Evolutionary conservation across 2,888 invertebrate genomes (phyloP), one percentile per base, ranked within the genome.

Genomic region (Cheilosia impressa): DNA sequence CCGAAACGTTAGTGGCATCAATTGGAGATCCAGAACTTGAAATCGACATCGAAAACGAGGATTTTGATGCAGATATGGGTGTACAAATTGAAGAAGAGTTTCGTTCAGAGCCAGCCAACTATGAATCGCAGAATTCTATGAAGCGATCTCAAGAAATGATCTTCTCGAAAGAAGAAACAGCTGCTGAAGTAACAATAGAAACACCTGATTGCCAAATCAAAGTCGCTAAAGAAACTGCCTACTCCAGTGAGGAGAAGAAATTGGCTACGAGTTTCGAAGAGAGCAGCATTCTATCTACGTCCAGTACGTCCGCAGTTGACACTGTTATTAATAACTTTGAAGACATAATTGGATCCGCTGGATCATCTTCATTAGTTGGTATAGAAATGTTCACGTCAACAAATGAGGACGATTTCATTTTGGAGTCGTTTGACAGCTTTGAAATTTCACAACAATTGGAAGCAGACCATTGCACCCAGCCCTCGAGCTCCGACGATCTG

Each of bases 1-100:
- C 98, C 0, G 98, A 98, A 93, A 99, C 98, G 1, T 92, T 99
- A 9, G 96, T 99, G 10, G 97, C 98, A 15, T 98, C 98, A 2
- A 96, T 96, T 9, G 95, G 96, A 90, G 97, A 97, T 58, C 88
- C 89, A 3, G 92, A 92, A 91, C 92, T 96, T 78, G 94, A 94
- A 68, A 94, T 94, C 87, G 92, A 93, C 73, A 93, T 91, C 4
- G 91, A 91, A 53, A 89, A 88, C 34, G 91, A 94, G 88, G 94
- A 94, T 79, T 94, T 94, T 80, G 91, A 82, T 22, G 58, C 57
- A n/a, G 58, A 77, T 13, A 13, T 72, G 7, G 90, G 1, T n/a
- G 13, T 53, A 10, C 66, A 41, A 9, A 71, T 90, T 27, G 87
- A 88, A 24, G 88, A 83, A 17, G 79, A 87, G 0, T 69, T 85